Conservation (phyloP, 2,113 vertebrate genomes). For the Platycercus adscitus region DNA sequence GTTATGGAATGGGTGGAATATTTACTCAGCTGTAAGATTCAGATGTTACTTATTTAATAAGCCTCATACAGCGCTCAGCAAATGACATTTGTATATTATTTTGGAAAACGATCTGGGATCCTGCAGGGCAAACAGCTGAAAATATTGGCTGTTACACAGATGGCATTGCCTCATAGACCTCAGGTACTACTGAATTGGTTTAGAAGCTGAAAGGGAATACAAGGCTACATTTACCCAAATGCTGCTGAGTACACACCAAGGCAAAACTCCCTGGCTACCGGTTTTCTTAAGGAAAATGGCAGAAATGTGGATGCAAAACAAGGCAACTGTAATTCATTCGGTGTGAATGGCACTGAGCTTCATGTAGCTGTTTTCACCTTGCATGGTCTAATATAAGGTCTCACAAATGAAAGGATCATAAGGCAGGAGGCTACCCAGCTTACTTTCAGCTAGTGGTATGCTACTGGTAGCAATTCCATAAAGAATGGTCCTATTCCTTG, state of each 20-base stretch:
- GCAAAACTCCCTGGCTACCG: background rate
- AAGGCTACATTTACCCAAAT: background rate
- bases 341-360: fast-evolving
- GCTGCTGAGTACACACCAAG: background rate
- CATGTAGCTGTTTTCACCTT: background rate
- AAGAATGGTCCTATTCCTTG: background rate
- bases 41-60: background rate
- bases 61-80: background rate
- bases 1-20: slow-evolving; percentile 13
- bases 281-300: background rate
- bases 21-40: background rate
- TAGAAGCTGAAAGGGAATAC: background rate
- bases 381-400: background rate
- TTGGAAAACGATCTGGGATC: background rate
- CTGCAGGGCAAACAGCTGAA: background rate
- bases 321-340: background rate
- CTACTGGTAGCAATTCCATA: background rate
- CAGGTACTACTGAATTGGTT: background rate
- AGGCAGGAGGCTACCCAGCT: background rate
- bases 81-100: background rate
- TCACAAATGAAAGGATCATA: background rate
- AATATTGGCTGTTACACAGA: background rate
- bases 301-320: background rate
- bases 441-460: background rate
- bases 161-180: background rate